Conservation (phyloP, 2,888 invertebrate genomes). For the Phragmatobia fuliginosa region DNA sequence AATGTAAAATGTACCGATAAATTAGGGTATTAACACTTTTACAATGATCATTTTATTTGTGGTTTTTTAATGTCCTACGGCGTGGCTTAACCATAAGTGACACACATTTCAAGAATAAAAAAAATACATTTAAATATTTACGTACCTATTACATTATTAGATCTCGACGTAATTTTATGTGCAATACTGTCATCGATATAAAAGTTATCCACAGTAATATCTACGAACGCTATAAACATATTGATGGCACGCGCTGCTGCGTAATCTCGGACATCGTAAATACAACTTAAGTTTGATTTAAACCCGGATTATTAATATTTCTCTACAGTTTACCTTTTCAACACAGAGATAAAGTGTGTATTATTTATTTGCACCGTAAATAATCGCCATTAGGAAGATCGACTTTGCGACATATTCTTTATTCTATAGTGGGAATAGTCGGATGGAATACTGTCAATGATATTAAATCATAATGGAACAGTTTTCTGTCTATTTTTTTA, state of each 20-base stretch:
- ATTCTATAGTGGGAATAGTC: constrained; percentile 24
- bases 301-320: constrained; percentile 57
- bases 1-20: constrained; percentile 4
- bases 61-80: constrained; percentile 30
- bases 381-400: constrained; percentile 46
- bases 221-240: background rate
- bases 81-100: constrained; percentile 34
- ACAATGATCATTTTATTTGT: constrained; percentile 41
- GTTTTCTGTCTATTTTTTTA: no score
- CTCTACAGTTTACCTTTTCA: constrained; percentile 49
- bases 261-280: constrained; percentile 56
- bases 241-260: constrained; percentile 24
- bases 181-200: background rate
- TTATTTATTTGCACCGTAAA: constrained; percentile 52
- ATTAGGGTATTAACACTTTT: constrained; percentile 23
- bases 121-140: constrained; percentile 17
- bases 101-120: constrained; percentile 33
- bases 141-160: constrained; percentile 25
- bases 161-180: constrained; percentile 8
- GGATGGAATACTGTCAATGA: constrained; percentile 22
- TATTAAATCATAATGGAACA: constrained; percentile 41
- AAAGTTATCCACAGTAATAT: constrained; percentile 7
- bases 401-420: constrained; percentile 28
- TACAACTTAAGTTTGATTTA: constrained; percentile 65
- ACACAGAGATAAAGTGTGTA: constrained; percentile 46